A percentile compares a stretch with the other conserved stretches of the same genome.
Evolutionary conservation across 2,113 vertebrate species (phyloP).

Genomic region (Stercorarius parasiticus): DNA sequence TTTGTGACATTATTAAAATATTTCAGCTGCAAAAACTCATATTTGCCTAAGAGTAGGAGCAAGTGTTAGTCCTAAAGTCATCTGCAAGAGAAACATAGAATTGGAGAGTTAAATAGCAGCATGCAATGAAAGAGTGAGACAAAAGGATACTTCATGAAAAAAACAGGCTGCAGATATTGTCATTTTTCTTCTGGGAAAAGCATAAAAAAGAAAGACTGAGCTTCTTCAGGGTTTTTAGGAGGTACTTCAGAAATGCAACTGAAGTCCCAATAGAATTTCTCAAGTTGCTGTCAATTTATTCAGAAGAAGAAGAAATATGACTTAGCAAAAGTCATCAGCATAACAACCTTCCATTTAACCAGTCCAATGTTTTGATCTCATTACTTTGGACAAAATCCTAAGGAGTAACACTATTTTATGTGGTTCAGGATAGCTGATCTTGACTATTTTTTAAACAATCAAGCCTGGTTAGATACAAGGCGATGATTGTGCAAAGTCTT

Average conservation of each 20-base stretch:
- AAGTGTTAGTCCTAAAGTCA: background rate
- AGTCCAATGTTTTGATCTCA: background rate
- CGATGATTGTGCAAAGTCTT: background rate
- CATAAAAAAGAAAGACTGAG: background rate
- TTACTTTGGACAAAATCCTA: background rate
- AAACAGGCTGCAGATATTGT: background rate
- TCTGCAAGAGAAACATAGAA: background rate
- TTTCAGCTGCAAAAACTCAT: background rate
- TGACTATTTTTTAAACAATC: background rate
- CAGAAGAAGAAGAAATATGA: background rate
- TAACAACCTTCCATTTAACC: background rate
- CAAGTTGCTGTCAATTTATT: background rate
- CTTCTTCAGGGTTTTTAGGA: background rate
- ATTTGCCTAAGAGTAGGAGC: background rate
- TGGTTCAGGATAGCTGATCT: background rate
- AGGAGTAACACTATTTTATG: background rate
- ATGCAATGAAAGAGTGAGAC: background rate
- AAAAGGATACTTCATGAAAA: background rate
- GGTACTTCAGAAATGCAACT: background rate
- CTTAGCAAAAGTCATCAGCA: background rate
- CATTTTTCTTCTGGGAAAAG: background rate
- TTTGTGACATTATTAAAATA: background rate
- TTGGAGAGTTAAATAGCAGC: background rate
- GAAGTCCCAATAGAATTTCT: background rate
- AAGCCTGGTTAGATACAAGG: background rate